Evolutionary conservation across 2,888 invertebrate genomes (phyloP).

Genomic region (Micropterix aruncella): DNA sequence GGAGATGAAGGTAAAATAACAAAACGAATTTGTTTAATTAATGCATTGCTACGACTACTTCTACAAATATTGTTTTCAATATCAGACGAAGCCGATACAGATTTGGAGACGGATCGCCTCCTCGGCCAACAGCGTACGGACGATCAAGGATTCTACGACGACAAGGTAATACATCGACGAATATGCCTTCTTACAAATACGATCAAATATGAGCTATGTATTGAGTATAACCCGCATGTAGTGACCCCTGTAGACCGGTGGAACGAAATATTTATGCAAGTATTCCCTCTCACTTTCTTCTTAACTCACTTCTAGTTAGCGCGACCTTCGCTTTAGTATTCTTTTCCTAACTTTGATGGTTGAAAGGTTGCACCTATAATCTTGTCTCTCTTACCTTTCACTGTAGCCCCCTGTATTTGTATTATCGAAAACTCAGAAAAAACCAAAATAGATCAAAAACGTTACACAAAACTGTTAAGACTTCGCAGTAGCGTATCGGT

Average conservation of each 20-base stretch:
- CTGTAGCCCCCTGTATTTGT: too few relatives aligned
- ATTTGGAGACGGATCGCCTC: slow-evolving; percentile 92
- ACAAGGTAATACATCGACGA: slow-evolving; percentile 45
- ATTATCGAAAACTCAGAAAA: too few relatives aligned
- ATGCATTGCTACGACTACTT: too few relatives aligned
- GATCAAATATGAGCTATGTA: too few relatives aligned
- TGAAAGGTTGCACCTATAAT: too few relatives aligned
- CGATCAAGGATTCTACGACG: slow-evolving; percentile 84
- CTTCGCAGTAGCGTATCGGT: too few relatives aligned
- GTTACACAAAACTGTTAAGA: too few relatives aligned
- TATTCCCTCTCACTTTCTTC: not conserved
- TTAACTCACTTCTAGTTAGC: not conserved
- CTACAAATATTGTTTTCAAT: not conserved
- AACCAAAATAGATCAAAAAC: too few relatives aligned
- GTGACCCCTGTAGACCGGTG: not conserved
- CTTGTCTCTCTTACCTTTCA: too few relatives aligned
- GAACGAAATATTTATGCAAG: not conserved
- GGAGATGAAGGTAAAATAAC: slow-evolving; percentile 49
- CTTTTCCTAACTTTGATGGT: not conserved
- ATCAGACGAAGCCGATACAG: slow-evolving; percentile 85
- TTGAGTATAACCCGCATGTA: not conserved
- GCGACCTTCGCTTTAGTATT: not conserved
- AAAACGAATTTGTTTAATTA: too few relatives aligned
- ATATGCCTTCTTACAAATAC: too few relatives aligned
- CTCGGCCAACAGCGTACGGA: slow-evolving; percentile 91